Percentiles rank a stretch among this genome's conserved stretches.
These are phyloP conservation scores for Arrhamphus sclerolepis DNA, from an alignment of 2,797 vertebrate species.

Conservation along the genomic window DNA sequence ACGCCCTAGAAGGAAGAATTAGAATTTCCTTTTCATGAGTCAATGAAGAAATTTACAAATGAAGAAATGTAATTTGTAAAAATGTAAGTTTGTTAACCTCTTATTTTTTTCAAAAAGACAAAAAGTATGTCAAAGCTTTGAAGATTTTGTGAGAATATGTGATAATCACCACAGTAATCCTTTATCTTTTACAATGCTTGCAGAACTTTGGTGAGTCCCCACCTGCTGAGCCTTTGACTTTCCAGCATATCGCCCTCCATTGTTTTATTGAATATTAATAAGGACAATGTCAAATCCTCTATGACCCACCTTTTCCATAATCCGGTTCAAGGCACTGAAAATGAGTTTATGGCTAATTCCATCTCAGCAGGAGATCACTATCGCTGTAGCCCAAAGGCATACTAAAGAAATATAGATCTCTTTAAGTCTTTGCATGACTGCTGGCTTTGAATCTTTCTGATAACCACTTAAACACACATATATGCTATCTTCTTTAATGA, in stretches of 20 bases:
- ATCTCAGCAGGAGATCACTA: constrained; percentile 74
- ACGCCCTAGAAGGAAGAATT: neutral
- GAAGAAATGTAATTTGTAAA: too few species aligned
- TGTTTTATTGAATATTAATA: constrained; percentile 81
- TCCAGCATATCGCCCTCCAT: constrained; percentile 55
- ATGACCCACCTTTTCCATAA: constrained; percentile 75
- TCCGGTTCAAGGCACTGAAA: constrained; percentile 69
- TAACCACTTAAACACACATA: constrained; percentile 38
- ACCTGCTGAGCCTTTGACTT: constrained; percentile 75
- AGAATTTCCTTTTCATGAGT: neutral
- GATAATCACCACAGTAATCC: constrained; percentile 54
- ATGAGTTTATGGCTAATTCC: constrained; percentile 77
- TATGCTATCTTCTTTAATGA: neutral
- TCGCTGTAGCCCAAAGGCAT: constrained; percentile 65
- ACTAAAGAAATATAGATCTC: constrained; percentile 56
- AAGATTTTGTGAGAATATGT: constrained; percentile 2
- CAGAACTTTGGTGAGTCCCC: constrained; percentile 58
- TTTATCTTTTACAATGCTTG: constrained; percentile 51
- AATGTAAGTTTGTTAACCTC: too few species aligned
- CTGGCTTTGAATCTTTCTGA: constrained; percentile 51
- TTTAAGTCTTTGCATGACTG: constrained; percentile 42
- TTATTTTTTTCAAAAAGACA: neutral
- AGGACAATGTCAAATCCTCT: constrained; percentile 68
- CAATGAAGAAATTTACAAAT: neutral
- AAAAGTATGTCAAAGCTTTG: neutral